Percentiles rank a stretch among this genome's conserved stretches.
These are phyloP conservation scores for Amazona guildingii DNA, from an alignment of 2,113 vertebrate species.

Conservation along the genomic window DNA sequence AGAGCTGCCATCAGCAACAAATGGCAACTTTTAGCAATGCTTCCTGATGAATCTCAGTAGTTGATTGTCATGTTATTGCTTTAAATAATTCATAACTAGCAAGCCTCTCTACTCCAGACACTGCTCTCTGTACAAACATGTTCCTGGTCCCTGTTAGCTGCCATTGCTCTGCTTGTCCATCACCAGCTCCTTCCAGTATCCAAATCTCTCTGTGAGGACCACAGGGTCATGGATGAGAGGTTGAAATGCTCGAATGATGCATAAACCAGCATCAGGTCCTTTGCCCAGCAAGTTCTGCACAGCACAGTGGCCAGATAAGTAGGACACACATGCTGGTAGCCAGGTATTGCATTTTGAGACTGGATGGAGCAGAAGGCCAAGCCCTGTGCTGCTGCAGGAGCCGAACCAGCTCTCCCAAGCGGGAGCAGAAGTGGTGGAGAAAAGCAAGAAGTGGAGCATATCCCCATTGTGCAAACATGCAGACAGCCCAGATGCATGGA, in stretches of 20 bases:
- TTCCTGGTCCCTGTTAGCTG: neutral
- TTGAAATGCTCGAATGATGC: neutral
- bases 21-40: rapidly evolving
- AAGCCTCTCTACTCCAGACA: neutral
- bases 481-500: neutral
- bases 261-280: neutral
- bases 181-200: neutral
- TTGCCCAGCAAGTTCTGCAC: neutral
- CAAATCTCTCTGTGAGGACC: neutral
- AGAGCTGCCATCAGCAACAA: neutral
- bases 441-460: neutral
- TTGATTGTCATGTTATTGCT: neutral
- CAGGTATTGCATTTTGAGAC: neutral
- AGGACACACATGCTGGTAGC: neutral
- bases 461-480: neutral
- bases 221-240: neutral
- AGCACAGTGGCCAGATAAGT: neutral
- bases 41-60: neutral
- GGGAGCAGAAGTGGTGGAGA: neutral
- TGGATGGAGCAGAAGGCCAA: neutral
- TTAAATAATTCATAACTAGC: neutral
- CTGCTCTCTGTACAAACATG: neutral
- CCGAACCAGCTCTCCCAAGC: neutral
- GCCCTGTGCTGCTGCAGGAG: neutral
- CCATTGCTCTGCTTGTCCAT: neutral